Base-by-base conservation (phyloP, 2,888 invertebrate genomes). In the Pandemis corylana region DNA sequence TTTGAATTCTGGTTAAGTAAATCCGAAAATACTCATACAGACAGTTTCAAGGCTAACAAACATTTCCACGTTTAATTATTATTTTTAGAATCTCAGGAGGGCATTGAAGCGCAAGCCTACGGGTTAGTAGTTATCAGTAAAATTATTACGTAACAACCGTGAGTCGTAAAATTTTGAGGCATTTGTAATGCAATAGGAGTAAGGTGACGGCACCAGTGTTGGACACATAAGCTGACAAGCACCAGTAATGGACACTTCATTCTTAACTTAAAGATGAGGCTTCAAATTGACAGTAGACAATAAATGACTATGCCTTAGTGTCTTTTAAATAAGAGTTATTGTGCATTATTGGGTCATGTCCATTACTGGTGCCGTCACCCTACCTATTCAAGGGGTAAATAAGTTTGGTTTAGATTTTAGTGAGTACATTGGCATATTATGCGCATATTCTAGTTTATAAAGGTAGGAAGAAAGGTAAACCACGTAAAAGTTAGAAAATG, bases 21-120 rank as follows among this genome's bases (percentile, higher is more conserved):
- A 66, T 36, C 28, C 41, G 7, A 9, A 42, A 12, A 7, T 59
- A 7, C 9, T 64, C 46, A 15, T 20, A 42, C 53, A 59, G n/a
- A 59, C 46, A 62, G 36, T 36, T 63, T 68, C 49, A 68, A 66
- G 62, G 67, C 13, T 44, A 62, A 42, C 61, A 61, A 44, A 9
- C 10, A 41, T 41, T n/a, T 59, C 46, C 13, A 42, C n/a, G n/a
- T 64, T 28, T 56, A 53, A 71, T 56, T 71, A 44, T 44, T 64
- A 71, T 51, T 51, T 20, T 63, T 51, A 36, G 28, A 20, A 59
- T 28, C 59, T 53, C 9, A 12, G 15, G 42, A 62, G 46, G 5
- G n/a, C 59, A 62, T 41, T 69, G 49, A 49, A 62, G 20, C 49
- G 20, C 42, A 42, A 20, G 61, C 9, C 42, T n/a, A 44, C 44